A percentile compares a stretch with the other conserved stretches of the same genome.
Evolutionary conservation across 2,113 vertebrate species (phyloP).

Genomic region (Actenoides lindsayi): DNA sequence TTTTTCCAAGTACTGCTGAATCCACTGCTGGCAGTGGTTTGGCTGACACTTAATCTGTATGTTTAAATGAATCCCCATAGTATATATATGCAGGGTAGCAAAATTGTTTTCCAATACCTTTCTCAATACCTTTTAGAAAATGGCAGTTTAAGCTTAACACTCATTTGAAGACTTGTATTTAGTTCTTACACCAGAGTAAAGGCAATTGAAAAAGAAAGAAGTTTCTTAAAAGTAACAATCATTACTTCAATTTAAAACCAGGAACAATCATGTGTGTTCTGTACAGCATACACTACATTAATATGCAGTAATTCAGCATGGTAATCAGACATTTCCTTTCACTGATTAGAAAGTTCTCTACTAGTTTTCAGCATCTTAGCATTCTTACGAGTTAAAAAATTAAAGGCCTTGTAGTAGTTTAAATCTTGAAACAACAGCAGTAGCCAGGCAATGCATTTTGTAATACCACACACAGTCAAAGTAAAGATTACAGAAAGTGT

Average conservation of each 20-base stretch:
- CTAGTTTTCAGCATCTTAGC: background rate
- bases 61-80: background rate
- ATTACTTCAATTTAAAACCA: background rate
- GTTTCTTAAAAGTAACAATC: background rate
- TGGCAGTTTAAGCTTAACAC: background rate
- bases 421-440: background rate
- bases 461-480: background rate
- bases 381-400: background rate
- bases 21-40: background rate
- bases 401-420: background rate
- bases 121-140: background rate
- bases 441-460: background rate
- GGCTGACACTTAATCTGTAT: background rate
- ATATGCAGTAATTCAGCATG: background rate
- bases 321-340: background rate
- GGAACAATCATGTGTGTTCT: background rate
- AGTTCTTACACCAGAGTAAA: background rate
- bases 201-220: background rate
- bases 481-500: background rate
- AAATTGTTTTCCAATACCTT: background rate
- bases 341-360: background rate
- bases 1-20: background rate
- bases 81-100: background rate
- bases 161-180: background rate
- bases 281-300: background rate